Evolutionary conservation across 2,113 vertebrate species (phyloP), one percentile per base, ranked within the genome.

Genomic region (Lophochroa leadbeateri): DNA sequence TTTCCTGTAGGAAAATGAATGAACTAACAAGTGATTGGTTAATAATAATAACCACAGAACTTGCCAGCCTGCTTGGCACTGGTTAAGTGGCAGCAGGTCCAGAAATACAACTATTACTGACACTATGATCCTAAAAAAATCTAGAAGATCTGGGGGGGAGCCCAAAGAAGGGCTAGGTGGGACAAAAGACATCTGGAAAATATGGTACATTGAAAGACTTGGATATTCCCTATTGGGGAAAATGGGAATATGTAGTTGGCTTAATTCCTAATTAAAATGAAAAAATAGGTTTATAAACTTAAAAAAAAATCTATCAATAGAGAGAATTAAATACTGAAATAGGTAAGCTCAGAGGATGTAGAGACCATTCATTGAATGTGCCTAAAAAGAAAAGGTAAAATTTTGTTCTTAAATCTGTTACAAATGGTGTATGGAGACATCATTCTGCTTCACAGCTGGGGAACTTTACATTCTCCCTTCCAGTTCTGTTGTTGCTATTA

Each of bases 221-320:
- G 2, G 5, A 23, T 75, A 29, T n/a, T 77, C 3, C 11, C 9
- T 58, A 7, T 6, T 27, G 19, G 44, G 12, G n/a, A 47, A 91
- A 52, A 63, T 0, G 2, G 5, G 10, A 79, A 78, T 2, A 24
- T 5, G 47, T 1, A 43, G 24, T 44, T 39, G 15, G 7, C 6
- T 71, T 76, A 67, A 76, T 60, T 65, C 3, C 3, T 52, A 37
- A 31, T 19, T n/a, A 11, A 41, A 55, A 78, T 28, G 20, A 28
- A 16, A 20, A 52, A 2, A 6, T 10, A 28, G 11, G 55, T 60
- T 60, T 15, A 41, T 46, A 71, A 80, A 44, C 4, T 15, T 15
- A 77, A 71, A 29, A 37, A 37, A 58, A 61, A 33, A 4, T 2
- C 16, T 49, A 35, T 50, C 8, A 29, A 11, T 21, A 37, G 11